Conservation (phyloP, 1,140 invertebrate species). For the Pectinophora gossypiella region DNA sequence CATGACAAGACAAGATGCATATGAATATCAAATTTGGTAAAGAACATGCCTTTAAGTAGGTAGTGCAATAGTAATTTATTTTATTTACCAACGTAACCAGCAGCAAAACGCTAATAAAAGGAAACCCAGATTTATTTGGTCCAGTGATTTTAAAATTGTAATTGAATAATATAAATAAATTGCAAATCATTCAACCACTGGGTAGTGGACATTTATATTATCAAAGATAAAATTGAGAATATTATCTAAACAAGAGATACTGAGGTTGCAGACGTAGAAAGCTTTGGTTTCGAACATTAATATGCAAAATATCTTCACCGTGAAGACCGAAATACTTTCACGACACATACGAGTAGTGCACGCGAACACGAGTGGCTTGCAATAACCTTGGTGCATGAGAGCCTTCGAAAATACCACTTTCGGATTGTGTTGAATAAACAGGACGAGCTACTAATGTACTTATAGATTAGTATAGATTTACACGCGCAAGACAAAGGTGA, state of each 20-base stretch:
- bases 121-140: background rate
- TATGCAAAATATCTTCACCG: slow-evolving; percentile 62
- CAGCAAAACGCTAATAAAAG: slow-evolving; percentile 13
- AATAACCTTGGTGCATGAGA: slow-evolving; percentile 40
- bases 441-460: background rate
- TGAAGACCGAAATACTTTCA: slow-evolving; percentile 69
- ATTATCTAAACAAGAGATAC: background rate
- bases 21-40: too few relatives aligned
- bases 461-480: background rate
- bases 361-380: slow-evolving; percentile 46
- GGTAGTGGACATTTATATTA: too few relatives aligned
- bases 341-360: slow-evolving; percentile 49
- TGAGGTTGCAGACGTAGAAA: slow-evolving; percentile 43
- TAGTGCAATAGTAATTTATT: too few relatives aligned
- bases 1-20: slow-evolving; percentile 24
- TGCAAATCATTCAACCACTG: too few relatives aligned
- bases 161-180: background rate
- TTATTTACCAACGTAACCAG: too few relatives aligned
- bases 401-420: slow-evolving; percentile 34
- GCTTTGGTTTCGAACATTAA: slow-evolving; percentile 49
- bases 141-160: background rate
- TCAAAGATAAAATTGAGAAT: background rate
- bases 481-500: background rate
- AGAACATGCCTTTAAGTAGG: too few relatives aligned
- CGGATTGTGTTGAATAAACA: slow-evolving; percentile 12